Conservation (phyloP, 2,888 invertebrate genomes). For the Acanthosepion lycidas region DNA sequence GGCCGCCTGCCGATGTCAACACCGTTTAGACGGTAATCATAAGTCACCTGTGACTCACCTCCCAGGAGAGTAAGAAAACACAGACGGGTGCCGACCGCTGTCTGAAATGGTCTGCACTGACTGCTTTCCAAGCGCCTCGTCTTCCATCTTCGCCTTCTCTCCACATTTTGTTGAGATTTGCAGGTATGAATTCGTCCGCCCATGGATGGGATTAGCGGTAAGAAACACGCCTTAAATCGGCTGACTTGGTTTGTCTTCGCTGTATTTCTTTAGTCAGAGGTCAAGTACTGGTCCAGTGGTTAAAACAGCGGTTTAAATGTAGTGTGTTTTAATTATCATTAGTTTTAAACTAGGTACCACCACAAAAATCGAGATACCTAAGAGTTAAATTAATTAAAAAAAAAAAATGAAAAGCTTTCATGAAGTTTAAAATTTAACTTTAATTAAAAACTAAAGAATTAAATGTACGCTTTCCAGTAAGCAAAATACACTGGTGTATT, state of each 20-base stretch:
- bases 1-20: background rate
- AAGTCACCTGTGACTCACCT: background rate
- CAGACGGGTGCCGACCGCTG: background rate
- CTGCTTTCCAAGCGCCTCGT: background rate
- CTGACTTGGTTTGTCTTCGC: background rate
- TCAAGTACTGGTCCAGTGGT: background rate
- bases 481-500: no score
- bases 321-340: no score
- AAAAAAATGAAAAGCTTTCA: no score
- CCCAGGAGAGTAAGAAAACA: background rate
- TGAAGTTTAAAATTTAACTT: no score
- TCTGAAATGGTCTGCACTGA: background rate
- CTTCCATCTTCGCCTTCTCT: background rate
- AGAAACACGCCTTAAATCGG: no score
- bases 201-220: no score
- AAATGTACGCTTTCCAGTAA: no score
- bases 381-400: no score
- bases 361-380: no score
- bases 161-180: background rate
- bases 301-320: no score
- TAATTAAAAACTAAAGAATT: no score
- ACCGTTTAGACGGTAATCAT: background rate
- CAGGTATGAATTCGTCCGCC: background rate
- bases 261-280: background rate
- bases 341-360: no score